Evolutionary conservation across 2,113 vertebrate species (phyloP).

Genomic region (Saccopteryx bilineata): DNA sequence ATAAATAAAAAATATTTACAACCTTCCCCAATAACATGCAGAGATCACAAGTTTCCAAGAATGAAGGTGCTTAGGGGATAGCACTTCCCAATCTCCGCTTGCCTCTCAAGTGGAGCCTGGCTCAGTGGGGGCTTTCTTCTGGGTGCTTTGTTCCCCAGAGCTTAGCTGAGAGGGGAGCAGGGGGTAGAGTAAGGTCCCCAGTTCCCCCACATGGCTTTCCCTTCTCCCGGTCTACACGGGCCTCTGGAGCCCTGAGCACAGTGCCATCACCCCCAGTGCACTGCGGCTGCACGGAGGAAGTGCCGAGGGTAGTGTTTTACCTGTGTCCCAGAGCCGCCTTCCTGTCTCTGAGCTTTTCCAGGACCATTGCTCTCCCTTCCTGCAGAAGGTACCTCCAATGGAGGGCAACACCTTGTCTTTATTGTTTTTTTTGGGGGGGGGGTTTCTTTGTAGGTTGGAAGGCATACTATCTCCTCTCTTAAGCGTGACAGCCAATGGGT

Average conservation of each 20-base stretch:
- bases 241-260: neutral
- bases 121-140: neutral
- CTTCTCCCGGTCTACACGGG: fast-evolving
- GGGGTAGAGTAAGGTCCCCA: no score
- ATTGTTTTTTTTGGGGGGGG: neutral
- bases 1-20: neutral
- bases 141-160: neutral
- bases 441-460: neutral
- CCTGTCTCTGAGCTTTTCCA: neutral
- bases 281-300: neutral
- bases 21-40: neutral
- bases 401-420: neutral
- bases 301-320: neutral
- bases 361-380: neutral
- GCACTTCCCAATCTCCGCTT: neutral
- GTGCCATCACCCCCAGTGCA: no score
- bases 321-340: neutral
- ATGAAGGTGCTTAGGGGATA: neutral
- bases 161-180: neutral
- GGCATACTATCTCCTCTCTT: neutral
- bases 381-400: neutral
- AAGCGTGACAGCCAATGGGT: neutral
- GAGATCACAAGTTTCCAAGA: neutral
- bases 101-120: neutral
- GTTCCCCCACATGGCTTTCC: neutral